phyloP scores from a whole-genome alignment of 2,113 vertebrate genomes.

The Gallinago undulata region DNA sequence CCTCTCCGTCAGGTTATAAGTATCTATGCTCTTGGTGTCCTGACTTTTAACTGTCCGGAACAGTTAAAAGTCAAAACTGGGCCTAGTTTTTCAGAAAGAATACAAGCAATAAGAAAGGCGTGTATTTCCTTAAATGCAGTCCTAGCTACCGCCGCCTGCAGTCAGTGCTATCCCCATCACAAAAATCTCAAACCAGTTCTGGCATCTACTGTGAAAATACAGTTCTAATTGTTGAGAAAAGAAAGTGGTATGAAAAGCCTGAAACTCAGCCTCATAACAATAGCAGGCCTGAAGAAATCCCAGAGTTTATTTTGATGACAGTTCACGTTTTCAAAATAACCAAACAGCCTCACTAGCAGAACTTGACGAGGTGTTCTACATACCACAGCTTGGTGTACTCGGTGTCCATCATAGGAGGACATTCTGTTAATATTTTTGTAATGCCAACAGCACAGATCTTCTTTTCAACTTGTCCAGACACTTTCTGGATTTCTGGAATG shows the following conservation, averaged over 20 bases:
- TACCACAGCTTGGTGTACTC: constrained; percentile 98
- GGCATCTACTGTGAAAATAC: not conserved
- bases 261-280: not conserved
- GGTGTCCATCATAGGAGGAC: constrained; percentile 97
- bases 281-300: not conserved
- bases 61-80: not conserved
- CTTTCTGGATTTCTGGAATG: constrained; percentile 98
- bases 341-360: not conserved
- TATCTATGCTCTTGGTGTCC: not conserved
- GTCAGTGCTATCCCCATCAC: not conserved
- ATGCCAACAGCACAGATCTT: constrained; percentile 98
- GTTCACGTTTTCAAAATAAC: not conserved
- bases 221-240: not conserved
- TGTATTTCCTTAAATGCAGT: not conserved
- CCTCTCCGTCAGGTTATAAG: not conserved
- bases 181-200: not conserved
- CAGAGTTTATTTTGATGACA: not conserved
- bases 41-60: not conserved
- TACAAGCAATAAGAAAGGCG: not conserved
- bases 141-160: not conserved
- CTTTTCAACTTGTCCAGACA: constrained; percentile 94
- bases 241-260: not conserved
- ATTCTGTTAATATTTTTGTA: constrained; percentile 94
- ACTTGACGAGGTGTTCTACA: not conserved
- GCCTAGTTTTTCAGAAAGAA: not conserved